Percentiles rank a stretch among this genome's conserved stretches.
Evolutionary conservation across 2,113 vertebrate genomes (phyloP).

Genomic region (Origma solitaria): DNA sequence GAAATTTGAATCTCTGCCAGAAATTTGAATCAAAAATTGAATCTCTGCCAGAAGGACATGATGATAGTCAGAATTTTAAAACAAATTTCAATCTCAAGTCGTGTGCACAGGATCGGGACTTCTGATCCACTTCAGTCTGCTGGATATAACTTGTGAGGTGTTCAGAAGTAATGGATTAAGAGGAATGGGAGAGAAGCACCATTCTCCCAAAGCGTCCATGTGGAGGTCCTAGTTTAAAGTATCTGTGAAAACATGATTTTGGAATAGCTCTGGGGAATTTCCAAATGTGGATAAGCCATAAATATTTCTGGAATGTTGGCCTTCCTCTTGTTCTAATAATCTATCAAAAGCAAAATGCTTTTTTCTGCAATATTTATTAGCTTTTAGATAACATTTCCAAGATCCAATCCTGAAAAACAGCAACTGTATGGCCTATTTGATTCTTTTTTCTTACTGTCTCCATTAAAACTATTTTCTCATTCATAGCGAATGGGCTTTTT

Average conservation of each 20-base stretch:
- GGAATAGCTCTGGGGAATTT: neutral
- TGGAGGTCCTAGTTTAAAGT: neutral
- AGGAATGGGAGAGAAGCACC: neutral
- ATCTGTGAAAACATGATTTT: neutral
- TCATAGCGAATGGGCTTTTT: neutral
- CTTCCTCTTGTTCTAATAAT: neutral
- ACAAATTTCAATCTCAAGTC: neutral
- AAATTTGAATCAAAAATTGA: neutral
- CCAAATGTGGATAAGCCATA: neutral
- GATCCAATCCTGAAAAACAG: neutral
- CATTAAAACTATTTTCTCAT: neutral
- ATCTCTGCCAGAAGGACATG: neutral
- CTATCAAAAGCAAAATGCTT: neutral
- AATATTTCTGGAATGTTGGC: neutral
- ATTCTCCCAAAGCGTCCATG: accelerated
- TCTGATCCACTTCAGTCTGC: neutral
- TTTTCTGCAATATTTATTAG: neutral
- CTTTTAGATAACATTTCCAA: neutral
- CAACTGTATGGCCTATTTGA: neutral
- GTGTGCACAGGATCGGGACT: accelerated
- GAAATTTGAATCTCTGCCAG: neutral
- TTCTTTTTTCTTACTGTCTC: neutral
- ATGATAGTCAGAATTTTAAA: neutral
- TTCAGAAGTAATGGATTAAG: neutral
- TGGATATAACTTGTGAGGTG: accelerated